A percentile compares a stretch with the other conserved stretches of the same genome.
Evolutionary conservation across 2,888 invertebrate species (phyloP).

Genomic region (Incurvaria masculella): DNA sequence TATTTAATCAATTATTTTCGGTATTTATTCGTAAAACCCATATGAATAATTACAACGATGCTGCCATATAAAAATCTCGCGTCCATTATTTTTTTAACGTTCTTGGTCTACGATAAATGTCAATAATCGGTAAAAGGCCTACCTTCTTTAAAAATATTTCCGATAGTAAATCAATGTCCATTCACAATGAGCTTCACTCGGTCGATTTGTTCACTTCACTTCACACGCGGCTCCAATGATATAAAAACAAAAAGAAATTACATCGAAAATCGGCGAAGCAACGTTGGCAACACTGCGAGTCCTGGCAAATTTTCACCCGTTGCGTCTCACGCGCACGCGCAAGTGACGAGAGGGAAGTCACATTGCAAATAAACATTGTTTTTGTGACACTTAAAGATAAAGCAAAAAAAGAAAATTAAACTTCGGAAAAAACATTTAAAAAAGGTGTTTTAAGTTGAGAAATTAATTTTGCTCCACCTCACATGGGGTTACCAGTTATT

Average conservation of each 20-base stretch:
- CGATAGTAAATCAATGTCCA: constrained; percentile 34
- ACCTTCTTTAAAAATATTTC: constrained; percentile 28
- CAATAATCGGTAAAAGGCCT: constrained; percentile 33
- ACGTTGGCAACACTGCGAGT: constrained; percentile 6
- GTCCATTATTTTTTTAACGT: constrained; percentile 29
- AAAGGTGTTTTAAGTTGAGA: constrained; percentile 4
- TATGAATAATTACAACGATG: too few relatives aligned
- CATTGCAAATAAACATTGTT: constrained; percentile 51
- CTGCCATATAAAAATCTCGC: too few relatives aligned
- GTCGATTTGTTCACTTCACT: constrained; percentile 8
- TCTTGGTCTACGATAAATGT: constrained; percentile 42
- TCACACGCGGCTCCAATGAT: background rate
- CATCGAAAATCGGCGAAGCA: background rate
- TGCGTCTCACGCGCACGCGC: constrained; percentile 20
- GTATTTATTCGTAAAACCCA: too few relatives aligned
- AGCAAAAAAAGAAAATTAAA: constrained; percentile 17
- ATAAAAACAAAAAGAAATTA: background rate
- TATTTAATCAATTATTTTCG: too few relatives aligned
- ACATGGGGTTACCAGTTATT: too few relatives aligned
- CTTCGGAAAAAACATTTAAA: too few relatives aligned
- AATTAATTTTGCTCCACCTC: background rate
- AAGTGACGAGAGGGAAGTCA: constrained; percentile 45
- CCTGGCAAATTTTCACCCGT: constrained; percentile 7
- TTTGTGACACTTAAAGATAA: constrained; percentile 17
- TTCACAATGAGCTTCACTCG: constrained; percentile 47